phyloP scores from a whole-genome alignment of 2,888 invertebrate genomes.

The Cheiracanthium punctorium region DNA sequence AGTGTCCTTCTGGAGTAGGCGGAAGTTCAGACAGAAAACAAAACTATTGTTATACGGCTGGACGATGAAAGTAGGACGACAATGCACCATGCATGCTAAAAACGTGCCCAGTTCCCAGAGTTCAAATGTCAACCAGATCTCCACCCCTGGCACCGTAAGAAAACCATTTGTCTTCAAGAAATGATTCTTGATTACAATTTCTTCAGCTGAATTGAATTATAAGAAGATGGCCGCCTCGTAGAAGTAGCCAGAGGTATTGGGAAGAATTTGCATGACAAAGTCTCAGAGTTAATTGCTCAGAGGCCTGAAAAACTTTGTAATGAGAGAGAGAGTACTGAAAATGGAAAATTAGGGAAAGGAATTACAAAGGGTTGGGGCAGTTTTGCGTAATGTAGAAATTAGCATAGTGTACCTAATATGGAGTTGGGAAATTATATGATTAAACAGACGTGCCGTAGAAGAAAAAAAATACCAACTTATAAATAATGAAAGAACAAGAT shows the following conservation, averaged over 20 bases:
- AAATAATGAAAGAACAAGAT: neutral
- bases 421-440: neutral
- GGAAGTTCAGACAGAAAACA: conserved; percentile 47
- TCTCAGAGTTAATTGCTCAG: neutral
- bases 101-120: conserved; percentile 12
- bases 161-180: conserved; percentile 50
- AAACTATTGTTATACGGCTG: conserved; percentile 50
- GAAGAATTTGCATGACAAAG: conserved; percentile 4
- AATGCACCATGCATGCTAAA: conserved; percentile 52
- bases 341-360: neutral
- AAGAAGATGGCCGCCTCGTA: conserved; percentile 12
- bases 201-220: conserved; percentile 21
- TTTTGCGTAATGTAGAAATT: neutral
- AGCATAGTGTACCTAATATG: neutral
- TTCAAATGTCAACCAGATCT: conserved; percentile 64
- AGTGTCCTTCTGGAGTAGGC: conserved; percentile 43
- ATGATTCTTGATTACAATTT: conserved; percentile 45
- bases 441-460: neutral
- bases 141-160: conserved; percentile 49
- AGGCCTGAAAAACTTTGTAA: neutral
- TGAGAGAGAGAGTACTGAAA: neutral
- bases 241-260: neutral
- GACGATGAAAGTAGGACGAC: conserved; percentile 52
- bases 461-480: neutral
- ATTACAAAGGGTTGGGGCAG: neutral